Conservation (phyloP, 2,113 vertebrate species). For the Saccopteryx bilineata region DNA sequence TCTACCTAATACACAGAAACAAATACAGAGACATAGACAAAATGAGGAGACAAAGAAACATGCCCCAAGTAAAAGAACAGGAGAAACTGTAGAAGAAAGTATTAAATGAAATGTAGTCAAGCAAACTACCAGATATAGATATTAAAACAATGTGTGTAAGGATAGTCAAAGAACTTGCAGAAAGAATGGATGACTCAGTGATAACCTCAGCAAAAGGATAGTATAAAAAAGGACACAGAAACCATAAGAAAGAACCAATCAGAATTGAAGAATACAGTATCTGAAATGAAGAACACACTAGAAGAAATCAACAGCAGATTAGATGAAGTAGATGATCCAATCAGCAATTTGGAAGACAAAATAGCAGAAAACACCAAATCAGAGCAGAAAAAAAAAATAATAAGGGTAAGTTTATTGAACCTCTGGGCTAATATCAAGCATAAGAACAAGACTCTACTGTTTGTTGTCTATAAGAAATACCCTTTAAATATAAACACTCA, state of each 20-base stretch:
- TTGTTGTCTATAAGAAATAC: background rate
- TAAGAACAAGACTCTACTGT: background rate
- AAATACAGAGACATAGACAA: background rate
- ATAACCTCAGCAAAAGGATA: background rate
- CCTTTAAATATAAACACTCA: background rate
- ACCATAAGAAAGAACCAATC: background rate
- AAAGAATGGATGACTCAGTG: background rate
- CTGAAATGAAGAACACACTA: background rate
- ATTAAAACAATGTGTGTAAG: background rate
- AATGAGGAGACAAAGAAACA: background rate
- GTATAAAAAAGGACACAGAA: background rate
- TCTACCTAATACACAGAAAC: background rate
- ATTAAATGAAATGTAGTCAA: background rate
- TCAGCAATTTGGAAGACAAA: background rate
- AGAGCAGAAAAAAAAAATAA: background rate
- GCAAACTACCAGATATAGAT: background rate
- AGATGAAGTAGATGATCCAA: background rate
- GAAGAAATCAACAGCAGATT: background rate
- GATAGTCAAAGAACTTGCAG: background rate
- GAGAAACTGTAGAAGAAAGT: background rate
- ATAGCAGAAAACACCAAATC: background rate
- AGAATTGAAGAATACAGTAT: background rate
- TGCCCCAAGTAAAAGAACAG: background rate
- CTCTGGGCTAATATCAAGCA: background rate
- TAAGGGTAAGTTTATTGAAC: background rate